phyloP scores from a whole-genome alignment of 2,797 vertebrate species.

The Chelidonichthys spinosus region DNA sequence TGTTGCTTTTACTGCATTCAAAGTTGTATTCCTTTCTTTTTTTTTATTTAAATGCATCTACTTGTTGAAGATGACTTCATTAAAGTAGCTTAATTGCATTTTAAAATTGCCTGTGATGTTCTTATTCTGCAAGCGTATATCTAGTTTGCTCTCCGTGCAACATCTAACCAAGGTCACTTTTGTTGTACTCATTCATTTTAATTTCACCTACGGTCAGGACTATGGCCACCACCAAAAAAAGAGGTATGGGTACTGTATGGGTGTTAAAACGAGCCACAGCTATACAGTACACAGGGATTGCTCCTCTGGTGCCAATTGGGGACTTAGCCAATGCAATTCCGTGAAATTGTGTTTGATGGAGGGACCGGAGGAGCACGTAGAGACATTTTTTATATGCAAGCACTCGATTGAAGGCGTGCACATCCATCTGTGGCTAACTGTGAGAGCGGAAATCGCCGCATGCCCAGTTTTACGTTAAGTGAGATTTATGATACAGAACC shows the following conservation, averaged over 20 bases:
- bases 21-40: background rate
- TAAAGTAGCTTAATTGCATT: background rate
- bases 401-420: background rate
- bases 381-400: slow-evolving; percentile 15
- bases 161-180: too few relatives aligned
- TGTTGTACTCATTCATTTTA: background rate
- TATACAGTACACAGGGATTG: background rate
- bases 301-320: slow-evolving; percentile 8
- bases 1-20: background rate
- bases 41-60: slow-evolving; percentile 5
- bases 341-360: slow-evolving; percentile 12
- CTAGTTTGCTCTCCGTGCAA: background rate
- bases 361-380: background rate
- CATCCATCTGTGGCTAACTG: slow-evolving; percentile 1
- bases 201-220: background rate
- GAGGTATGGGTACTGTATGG: background rate
- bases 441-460: background rate
- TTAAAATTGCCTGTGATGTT: too few relatives aligned
- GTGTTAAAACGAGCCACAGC: background rate
- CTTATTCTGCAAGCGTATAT: too few relatives aligned
- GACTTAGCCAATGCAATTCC: background rate
- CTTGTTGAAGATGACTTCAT: too few relatives aligned
- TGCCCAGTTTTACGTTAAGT: background rate
- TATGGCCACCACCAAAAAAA: background rate
- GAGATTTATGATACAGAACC: slow-evolving; percentile 2